phyloP scores from a whole-genome alignment of 2,797 vertebrate genomes.

The Agapornis canus region DNA sequence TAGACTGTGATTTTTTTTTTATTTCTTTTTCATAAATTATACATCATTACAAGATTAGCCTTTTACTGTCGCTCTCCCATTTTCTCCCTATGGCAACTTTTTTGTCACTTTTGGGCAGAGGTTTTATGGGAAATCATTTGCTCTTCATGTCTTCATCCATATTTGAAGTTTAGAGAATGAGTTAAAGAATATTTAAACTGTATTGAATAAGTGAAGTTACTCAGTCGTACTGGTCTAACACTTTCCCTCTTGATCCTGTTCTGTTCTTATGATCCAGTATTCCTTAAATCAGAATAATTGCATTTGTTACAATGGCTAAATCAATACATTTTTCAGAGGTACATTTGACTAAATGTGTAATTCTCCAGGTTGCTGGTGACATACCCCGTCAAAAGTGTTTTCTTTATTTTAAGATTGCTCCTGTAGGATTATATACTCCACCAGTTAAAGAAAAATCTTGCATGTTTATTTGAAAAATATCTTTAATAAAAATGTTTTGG shows the following conservation, averaged over 20 bases:
- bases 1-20: neutral
- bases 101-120: conserved; percentile 11
- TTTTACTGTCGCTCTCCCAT: neutral
- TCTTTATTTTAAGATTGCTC: neutral
- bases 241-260: neutral
- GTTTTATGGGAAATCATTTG: conserved; percentile 21
- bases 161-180: neutral
- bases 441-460: neutral
- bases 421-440: neutral
- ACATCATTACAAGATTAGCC: conserved; percentile 18
- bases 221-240: neutral
- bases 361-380: neutral
- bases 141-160: neutral
- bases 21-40: neutral
- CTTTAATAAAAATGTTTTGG: neutral
- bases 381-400: neutral
- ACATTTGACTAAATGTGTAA: neutral
- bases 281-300: neutral
- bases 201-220: neutral
- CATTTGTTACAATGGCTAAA: neutral
- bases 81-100: conserved; percentile 1
- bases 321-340: neutral
- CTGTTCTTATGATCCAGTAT: neutral
- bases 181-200: neutral
- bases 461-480: neutral